Base-by-base conservation (phyloP, 2,113 vertebrate genomes). In the Lucifuga dentata region DNA sequence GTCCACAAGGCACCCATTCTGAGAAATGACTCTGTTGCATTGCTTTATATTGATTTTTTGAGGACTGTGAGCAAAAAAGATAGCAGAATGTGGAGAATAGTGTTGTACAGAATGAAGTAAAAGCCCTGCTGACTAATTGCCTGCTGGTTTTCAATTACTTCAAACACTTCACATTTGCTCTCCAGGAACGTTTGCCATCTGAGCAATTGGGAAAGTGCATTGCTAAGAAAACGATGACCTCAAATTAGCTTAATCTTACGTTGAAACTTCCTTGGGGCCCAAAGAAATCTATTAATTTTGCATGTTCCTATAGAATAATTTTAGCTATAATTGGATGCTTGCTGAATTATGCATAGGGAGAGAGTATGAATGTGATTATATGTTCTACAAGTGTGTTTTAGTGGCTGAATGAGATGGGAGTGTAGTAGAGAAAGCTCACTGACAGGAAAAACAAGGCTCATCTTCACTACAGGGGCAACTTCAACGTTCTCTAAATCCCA, bases 211-310 rank as follows among this genome's bases (percentile, higher is more conserved):
- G 46, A 55, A 61, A 74, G 40, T 68, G 56, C 43, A 33, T 73
- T 49, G n/a, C 17, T 1, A 15, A 46, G 53, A 57, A 76, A 32
- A 21, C 13, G 55, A 58, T 71, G 74, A 84, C 74, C 77, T 80
- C 57, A 56, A 70, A 76, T 73, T 51, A 41, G 39, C 46, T 68
- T 77, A 49, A 60, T 82, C 62, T 66, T 66, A 63, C 35, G 40
- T 44, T 12, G 12, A 68, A 64, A 78, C 68, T 38, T 80, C 80
- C 69, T 62, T 11, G 8, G 40, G 46, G 55, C 61, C 32, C 72
- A 77, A 76, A 78, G 70, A 68, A 55, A 85, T 84, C 60, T 59
- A 86, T 88, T 82, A 85, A 89, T 85, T 83, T 83, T 89, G 65
- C 68, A 88, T 80, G 73, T 77, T 80, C 69, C 68, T 79, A 78